Evolutionary conservation across 2,888 invertebrate species (phyloP), one percentile per base, ranked within the genome.

Genomic region (Macrophya annulata): DNA sequence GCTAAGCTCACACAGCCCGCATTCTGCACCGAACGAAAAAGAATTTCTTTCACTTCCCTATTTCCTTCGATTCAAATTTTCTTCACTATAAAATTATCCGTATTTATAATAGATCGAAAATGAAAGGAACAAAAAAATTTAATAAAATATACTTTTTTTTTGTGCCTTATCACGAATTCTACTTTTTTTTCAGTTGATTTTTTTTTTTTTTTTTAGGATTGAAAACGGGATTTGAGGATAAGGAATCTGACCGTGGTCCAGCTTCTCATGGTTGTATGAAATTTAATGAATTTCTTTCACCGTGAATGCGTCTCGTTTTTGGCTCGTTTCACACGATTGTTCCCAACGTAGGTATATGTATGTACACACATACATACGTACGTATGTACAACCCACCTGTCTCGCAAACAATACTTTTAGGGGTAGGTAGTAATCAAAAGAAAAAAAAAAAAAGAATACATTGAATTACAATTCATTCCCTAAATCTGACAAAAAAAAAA

Each of bases 301-400:
- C 8, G 10, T 43, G 62, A 79, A 79, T 79, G 8, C 40, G n/a
- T n/a, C 79, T 59, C 43, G 62, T 81, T 81, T 81, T 43, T 81
- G 40, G 43, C 43, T 81, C 81, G 25, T 81, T 81, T 62, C 37
- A 68, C 15, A 37, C 37, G 68, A 68, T 62, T 62, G 55, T 55
- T 55, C 55, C n/a, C 55, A 8, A 9, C n/a, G n/a, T n/a, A n/a
- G n/a, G n/a, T n/a, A n/a, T n/a, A n/a, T n/a, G n/a, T n/a, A n/a
- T n/a, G n/a, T n/a, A n/a, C n/a, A n/a, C n/a, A n/a, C n/a, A n/a
- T n/a, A n/a, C n/a, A n/a, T n/a, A n/a, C n/a, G 43, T 4, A 43
- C 43, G 4, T 43, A 55, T n/a, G 51, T 55, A 55, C 17, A 43
- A 59, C 62, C 62, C 4, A 25, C 10, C 62, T 25, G 62, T 62